Conservation (phyloP, 2,888 invertebrate genomes). For the Mythimna pallens region DNA sequence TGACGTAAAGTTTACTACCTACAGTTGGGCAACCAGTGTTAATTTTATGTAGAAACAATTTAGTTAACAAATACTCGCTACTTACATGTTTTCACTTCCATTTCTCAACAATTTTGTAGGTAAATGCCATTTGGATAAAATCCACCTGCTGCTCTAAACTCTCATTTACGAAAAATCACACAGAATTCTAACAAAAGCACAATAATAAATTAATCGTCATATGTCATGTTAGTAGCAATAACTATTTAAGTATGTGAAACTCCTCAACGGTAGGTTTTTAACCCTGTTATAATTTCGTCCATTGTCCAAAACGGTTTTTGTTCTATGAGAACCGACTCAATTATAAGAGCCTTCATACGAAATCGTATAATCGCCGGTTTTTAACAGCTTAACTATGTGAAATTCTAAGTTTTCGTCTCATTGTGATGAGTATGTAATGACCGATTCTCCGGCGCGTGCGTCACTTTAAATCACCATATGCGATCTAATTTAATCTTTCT, state of each 20-base stretch:
- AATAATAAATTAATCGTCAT: constrained; percentile 84
- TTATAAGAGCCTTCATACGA: constrained; percentile 83
- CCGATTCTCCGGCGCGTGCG: constrained; percentile 55
- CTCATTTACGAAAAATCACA: constrained; percentile 68
- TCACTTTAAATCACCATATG: constrained; percentile 25
- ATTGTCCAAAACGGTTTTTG: constrained; percentile 88
- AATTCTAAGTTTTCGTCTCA: constrained; percentile 84
- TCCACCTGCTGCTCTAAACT: constrained; percentile 52
- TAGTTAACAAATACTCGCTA: constrained; percentile 38
- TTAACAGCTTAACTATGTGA: constrained; percentile 90
- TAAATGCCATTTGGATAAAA: constrained; percentile 53
- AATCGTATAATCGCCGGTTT: constrained; percentile 88
- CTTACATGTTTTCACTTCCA: constrained; percentile 42
- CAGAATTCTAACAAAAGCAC: constrained; percentile 78
- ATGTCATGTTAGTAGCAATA: constrained; percentile 86
- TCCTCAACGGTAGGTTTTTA: constrained; percentile 81
- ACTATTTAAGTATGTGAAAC: constrained; percentile 89
- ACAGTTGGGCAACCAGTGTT: constrained; percentile 44
- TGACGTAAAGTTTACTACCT: constrained; percentile 41
- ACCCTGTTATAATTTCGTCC: constrained; percentile 88
- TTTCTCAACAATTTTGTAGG: constrained; percentile 62
- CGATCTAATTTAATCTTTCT: constrained; percentile 18
- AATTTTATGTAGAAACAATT: constrained; percentile 55
- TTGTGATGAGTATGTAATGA: constrained; percentile 82
- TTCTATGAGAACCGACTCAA: constrained; percentile 90